phyloP scores from a whole-genome alignment of 1,140 invertebrate species.

The Bombus ignitus region DNA sequence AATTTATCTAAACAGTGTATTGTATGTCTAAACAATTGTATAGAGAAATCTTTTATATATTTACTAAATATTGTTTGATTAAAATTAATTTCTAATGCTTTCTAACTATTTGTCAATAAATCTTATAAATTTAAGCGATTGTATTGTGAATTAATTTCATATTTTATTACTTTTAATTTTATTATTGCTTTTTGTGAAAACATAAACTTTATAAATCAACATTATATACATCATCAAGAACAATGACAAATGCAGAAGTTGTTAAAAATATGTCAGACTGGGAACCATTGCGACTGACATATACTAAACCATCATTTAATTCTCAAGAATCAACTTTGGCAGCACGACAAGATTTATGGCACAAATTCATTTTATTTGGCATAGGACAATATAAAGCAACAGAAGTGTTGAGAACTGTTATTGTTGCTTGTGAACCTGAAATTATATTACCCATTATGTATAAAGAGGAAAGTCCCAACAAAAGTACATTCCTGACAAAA shows the following conservation, averaged over 20 bases:
- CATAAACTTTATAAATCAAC: neutral
- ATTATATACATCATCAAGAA: neutral
- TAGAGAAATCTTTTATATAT: neutral
- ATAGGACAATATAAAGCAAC: conserved; percentile 62
- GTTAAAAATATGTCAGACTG: neutral
- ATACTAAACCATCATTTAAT: conserved; percentile 73
- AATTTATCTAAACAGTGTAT: neutral
- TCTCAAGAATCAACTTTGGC: conserved; percentile 69
- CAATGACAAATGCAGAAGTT: conserved; percentile 30
- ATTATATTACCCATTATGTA: conserved; percentile 75
- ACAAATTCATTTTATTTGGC: conserved; percentile 80
- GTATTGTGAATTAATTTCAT: neutral
- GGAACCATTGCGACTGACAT: conserved; percentile 74
- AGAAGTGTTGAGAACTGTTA: conserved; percentile 68
- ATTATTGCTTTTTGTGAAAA: neutral
- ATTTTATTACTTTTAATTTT: neutral
- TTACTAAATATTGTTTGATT: neutral
- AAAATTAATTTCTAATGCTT: neutral
- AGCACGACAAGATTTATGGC: conserved; percentile 76
- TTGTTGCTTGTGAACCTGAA: conserved; percentile 72
- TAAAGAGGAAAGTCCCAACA: conserved; percentile 68
- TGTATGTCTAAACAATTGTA: neutral
- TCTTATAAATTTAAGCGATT: neutral
- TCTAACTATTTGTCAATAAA: neutral
- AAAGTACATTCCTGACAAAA: conserved; percentile 74